phyloP scores from a whole-genome alignment of 2,113 vertebrate genomes.

The Penelope pileata region DNA sequence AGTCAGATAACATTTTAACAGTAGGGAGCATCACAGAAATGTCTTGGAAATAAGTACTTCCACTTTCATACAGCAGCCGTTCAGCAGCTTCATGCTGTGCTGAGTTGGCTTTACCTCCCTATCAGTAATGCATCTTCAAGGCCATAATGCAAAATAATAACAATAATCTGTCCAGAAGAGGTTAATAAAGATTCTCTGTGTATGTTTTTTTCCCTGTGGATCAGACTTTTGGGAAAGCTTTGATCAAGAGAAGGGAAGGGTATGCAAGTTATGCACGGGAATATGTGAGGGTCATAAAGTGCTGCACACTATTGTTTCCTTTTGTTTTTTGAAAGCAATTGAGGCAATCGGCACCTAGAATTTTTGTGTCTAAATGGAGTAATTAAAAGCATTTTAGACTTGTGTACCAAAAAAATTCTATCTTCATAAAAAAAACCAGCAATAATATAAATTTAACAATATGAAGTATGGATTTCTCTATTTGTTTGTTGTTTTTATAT shows the following conservation, averaged over 20 bases:
- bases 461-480: background rate
- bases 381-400: background rate
- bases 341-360: background rate
- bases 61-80: constrained; percentile 33
- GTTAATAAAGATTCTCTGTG: constrained; percentile 47
- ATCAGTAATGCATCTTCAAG: constrained; percentile 52
- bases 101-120: constrained; percentile 40
- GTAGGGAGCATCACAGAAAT: constrained; percentile 54
- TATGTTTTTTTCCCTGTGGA: constrained; percentile 16
- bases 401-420: background rate
- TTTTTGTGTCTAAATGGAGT: background rate
- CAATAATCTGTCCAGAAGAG: constrained; percentile 53
- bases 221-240: constrained; percentile 47
- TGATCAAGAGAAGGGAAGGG: background rate
- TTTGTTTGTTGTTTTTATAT: background rate
- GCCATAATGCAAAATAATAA: constrained; percentile 66
- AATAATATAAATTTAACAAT: background rate
- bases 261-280: background rate
- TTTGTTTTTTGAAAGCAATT: background rate
- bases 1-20: constrained; percentile 64
- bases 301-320: background rate
- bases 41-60: constrained; percentile 50
- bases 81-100: constrained; percentile 35
- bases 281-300: background rate
- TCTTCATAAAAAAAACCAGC: background rate